phyloP scores from a whole-genome alignment of 2,797 vertebrate species.

The Pampus argenteus region DNA sequence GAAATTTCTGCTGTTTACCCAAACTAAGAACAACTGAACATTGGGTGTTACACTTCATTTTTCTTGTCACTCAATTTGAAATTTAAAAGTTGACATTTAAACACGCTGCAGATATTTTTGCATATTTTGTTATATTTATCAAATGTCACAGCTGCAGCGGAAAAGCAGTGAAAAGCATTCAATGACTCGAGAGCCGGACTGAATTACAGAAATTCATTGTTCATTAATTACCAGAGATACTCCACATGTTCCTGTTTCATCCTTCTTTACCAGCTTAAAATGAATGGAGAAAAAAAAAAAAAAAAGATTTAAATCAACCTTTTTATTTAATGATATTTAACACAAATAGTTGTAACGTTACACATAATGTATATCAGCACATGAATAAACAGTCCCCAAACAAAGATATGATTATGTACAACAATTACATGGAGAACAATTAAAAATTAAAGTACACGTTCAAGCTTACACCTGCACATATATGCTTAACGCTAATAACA shows the following conservation, averaged over 20 bases:
- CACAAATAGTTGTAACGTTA: constrained; percentile 1
- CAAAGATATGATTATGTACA: constrained; percentile 6
- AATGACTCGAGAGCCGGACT: constrained; percentile 12
- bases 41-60: too few relatives aligned
- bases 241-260: background rate
- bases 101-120: constrained; percentile 16
- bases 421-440: background rate
- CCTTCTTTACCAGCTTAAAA: background rate
- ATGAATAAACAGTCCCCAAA: background rate
- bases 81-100: constrained; percentile 43
- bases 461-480: background rate
- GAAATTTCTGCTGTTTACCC: background rate
- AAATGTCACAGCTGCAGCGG: constrained; percentile 39
- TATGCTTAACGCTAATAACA: constrained; percentile 2
- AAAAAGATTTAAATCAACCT: constrained; percentile 1
- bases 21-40: too few relatives aligned
- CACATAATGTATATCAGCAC: too few relatives aligned
- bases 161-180: constrained; percentile 12
- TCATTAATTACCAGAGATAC: constrained; percentile 19
- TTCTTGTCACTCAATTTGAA: too few relatives aligned
- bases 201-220: constrained; percentile 28
- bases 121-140: background rate
- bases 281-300: background rate
- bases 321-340: constrained; percentile 35
- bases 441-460: background rate